These are phyloP conservation scores for Eueides isabella DNA, from an alignment of 1,140 invertebrate species.

Conservation along the genomic window DNA sequence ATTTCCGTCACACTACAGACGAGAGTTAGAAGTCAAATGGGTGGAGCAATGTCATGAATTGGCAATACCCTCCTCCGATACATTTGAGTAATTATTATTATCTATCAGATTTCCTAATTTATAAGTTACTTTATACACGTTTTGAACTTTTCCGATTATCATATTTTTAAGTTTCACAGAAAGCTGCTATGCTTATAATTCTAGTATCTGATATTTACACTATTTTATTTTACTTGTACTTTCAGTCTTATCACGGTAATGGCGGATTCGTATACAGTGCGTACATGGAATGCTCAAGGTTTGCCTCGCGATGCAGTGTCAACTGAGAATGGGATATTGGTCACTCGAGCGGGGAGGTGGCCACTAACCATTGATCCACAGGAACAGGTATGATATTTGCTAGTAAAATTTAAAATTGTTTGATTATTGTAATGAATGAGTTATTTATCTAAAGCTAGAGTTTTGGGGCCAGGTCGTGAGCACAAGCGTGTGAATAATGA, in stretches of 20 bases:
- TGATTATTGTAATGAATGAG: no score
- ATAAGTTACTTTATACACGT: background rate
- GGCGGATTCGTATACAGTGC: slow-evolving; percentile 92
- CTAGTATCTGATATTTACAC: background rate
- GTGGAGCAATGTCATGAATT: slow-evolving; percentile 83
- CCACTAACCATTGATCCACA: slow-evolving; percentile 95
- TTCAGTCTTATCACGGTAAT: slow-evolving; percentile 88
- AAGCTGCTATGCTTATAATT: no score
- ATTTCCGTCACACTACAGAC: slow-evolving; percentile 89
- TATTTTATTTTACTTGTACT: slow-evolving; percentile 4
- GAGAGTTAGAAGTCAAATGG: slow-evolving; percentile 88
- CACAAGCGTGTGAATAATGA: background rate
- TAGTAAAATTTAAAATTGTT: no score
- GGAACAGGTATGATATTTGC: slow-evolving; percentile 85
- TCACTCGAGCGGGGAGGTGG: slow-evolving; percentile 91
- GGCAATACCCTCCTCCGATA: slow-evolving; percentile 87
- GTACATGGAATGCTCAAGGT: slow-evolving; percentile 92
- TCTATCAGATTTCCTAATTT: background rate
- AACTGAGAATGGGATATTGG: slow-evolving; percentile 93
- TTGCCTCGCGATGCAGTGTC: slow-evolving; percentile 92
- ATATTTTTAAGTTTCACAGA: no score
- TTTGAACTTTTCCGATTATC: no score
- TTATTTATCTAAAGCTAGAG: no score
- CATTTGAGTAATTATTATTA: slow-evolving; percentile 82
- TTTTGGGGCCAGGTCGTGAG: no score